Evolutionary conservation across 2,797 vertebrate genomes (phyloP).

Genomic region (Decapterus maruadsi): DNA sequence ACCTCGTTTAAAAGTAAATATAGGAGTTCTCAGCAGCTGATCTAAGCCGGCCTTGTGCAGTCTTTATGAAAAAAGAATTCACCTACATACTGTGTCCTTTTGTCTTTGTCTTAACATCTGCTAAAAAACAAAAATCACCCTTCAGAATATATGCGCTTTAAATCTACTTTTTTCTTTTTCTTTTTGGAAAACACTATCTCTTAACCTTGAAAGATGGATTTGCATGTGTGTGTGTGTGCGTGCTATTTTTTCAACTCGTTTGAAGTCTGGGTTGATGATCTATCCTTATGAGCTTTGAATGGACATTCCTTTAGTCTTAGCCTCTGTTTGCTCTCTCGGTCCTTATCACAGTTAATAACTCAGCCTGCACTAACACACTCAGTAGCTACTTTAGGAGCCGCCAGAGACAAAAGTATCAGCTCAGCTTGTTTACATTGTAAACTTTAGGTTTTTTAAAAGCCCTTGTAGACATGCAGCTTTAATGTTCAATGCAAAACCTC

Average conservation of each 20-base stretch:
- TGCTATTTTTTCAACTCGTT: slow-evolving; percentile 38
- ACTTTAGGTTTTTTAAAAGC: slow-evolving; percentile 1
- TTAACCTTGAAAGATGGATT: slow-evolving; percentile 26
- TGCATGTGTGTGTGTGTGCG: not conserved
- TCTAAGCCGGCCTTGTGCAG: slow-evolving; percentile 37
- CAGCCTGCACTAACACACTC: slow-evolving; percentile 63
- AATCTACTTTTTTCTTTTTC: not conserved
- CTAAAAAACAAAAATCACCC: not conserved
- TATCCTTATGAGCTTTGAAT: slow-evolving; percentile 34
- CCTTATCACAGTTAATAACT: slow-evolving; percentile 75
- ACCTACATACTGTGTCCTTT: slow-evolving; percentile 20
- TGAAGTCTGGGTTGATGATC: slow-evolving; percentile 64
- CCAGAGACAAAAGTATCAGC: slow-evolving; percentile 42
- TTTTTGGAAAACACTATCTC: slow-evolving; percentile 19
- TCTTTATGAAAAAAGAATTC: slow-evolving; percentile 39
- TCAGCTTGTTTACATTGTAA: slow-evolving; percentile 27
- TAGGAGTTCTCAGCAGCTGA: slow-evolving; percentile 75
- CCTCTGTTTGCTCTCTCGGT: slow-evolving; percentile 62
- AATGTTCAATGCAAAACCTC: not conserved
- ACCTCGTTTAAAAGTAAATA: slow-evolving; percentile 83
- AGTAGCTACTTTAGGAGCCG: slow-evolving; percentile 53
- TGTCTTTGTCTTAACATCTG: slow-evolving; percentile 1
- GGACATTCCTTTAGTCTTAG: slow-evolving; percentile 71
- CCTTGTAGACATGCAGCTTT: not conserved
- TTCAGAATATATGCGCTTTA: not conserved